Evolutionary conservation across 2,113 vertebrate genomes (phyloP).

Genomic region (Thamnaconus septentrionalis): DNA sequence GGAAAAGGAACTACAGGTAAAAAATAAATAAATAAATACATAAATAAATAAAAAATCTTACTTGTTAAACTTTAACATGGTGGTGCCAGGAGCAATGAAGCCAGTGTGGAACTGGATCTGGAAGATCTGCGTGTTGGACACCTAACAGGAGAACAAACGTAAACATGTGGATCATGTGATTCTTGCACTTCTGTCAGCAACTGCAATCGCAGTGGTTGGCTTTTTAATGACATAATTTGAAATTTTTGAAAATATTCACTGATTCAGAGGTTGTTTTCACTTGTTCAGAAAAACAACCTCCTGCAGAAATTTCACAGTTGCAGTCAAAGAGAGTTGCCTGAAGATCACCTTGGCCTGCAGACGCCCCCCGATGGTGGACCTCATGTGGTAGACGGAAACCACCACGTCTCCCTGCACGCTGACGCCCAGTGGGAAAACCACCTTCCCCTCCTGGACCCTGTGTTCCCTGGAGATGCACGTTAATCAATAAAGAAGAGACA

Average conservation of each 20-base stretch:
- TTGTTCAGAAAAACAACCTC: too few relatives aligned
- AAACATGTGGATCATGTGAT: background rate
- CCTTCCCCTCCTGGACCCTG: constrained; percentile 92
- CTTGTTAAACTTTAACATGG: constrained; percentile 93
- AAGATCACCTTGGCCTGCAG: constrained; percentile 93
- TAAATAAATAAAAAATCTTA: constrained; percentile 67
- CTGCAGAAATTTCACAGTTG: too few relatives aligned
- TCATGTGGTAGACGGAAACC: constrained; percentile 92
- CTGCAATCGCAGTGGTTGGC: too few relatives aligned
- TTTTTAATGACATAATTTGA: too few relatives aligned
- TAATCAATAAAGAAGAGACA: too few relatives aligned
- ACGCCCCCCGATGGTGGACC: constrained; percentile 93
- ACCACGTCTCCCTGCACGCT: constrained; percentile 94
- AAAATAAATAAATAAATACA: background rate
- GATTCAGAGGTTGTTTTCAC: too few relatives aligned
- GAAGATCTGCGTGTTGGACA: constrained; percentile 97
- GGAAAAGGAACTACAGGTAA: background rate
- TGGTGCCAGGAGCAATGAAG: constrained; percentile 91
- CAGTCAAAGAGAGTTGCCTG: background rate
- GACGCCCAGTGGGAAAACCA: constrained; percentile 88
- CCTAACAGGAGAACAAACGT: constrained; percentile 68
- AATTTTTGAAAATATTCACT: too few relatives aligned
- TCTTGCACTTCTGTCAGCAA: too few relatives aligned
- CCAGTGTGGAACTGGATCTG: constrained; percentile 99
- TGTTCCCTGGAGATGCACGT: constrained; percentile 81